Evolutionary conservation across 2,113 vertebrate genomes (phyloP).

Genomic region (Centrocercus urophasianus): DNA sequence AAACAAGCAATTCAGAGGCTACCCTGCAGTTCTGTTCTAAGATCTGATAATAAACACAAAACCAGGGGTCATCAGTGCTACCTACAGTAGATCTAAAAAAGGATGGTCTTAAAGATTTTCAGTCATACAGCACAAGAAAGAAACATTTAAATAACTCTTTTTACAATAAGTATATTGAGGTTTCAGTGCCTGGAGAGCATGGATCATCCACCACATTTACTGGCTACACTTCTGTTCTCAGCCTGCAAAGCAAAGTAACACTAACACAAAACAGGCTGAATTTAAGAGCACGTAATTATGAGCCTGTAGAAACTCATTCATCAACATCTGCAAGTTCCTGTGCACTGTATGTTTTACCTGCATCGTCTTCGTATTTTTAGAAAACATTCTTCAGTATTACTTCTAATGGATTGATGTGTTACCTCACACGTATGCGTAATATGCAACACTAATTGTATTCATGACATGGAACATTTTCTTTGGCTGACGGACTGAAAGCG

Average conservation of each 20-base stretch:
- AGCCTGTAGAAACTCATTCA: not conserved
- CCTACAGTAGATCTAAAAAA: not conserved
- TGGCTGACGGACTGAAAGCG: conserved; percentile 53
- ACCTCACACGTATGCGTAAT: not conserved
- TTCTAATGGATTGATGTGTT: not conserved
- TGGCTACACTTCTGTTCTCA: not conserved
- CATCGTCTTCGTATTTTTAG: not conserved
- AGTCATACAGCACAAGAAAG: not conserved
- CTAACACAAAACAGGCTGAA: not conserved
- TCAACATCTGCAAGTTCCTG: not conserved
- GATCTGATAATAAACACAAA: not conserved
- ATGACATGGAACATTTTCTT: conserved; percentile 46
- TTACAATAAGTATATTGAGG: not conserved
- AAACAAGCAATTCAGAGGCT: not conserved
- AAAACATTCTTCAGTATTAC: not conserved
- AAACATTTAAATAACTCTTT: not conserved
- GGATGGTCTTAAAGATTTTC: not conserved
- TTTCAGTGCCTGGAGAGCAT: not conserved
- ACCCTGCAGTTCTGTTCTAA: not conserved
- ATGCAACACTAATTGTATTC: conserved; percentile 49
- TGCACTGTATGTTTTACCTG: rapidly evolving
- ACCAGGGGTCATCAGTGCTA: rapidly evolving
- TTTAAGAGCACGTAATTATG: not conserved
- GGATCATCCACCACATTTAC: not conserved
- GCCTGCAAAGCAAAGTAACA: not conserved